These are phyloP conservation scores for Vulpes lagopus DNA, from an alignment of 2,113 vertebrate genomes.

Conservation along the genomic window DNA sequence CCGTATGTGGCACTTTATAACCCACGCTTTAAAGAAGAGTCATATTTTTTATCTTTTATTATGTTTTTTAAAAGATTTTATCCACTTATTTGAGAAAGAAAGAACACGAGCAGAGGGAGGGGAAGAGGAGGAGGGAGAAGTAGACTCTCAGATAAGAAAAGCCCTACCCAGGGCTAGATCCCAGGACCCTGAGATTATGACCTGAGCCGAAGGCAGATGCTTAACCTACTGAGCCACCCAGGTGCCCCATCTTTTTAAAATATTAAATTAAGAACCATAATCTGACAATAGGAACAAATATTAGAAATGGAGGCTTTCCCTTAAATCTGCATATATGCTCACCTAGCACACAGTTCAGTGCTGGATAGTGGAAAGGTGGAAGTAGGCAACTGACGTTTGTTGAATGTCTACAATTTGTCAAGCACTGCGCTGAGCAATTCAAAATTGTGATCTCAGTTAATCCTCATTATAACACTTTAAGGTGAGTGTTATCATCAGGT, in stretches of 20 bases:
- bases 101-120: neutral
- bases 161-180: neutral
- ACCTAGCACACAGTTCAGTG: neutral
- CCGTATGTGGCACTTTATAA: neutral
- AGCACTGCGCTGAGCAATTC: neutral
- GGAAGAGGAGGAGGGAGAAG: neutral
- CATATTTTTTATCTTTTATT: neutral
- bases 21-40: neutral
- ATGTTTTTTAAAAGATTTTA: neutral
- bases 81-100: neutral
- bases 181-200: neutral
- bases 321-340: neutral
- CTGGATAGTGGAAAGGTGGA: neutral
- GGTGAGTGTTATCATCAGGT: neutral
- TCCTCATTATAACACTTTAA: neutral
- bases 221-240: neutral
- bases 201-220: neutral
- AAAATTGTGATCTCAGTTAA: slow-evolving; percentile 45
- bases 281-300: neutral
- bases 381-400: neutral
- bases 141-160: neutral
- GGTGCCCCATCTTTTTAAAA: neutral
- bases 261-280: neutral
- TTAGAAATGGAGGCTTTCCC: neutral
- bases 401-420: slow-evolving; percentile 6